Evolutionary conservation across 2,113 vertebrate genomes (phyloP).

Genomic region (Sapayoa aenigma): DNA sequence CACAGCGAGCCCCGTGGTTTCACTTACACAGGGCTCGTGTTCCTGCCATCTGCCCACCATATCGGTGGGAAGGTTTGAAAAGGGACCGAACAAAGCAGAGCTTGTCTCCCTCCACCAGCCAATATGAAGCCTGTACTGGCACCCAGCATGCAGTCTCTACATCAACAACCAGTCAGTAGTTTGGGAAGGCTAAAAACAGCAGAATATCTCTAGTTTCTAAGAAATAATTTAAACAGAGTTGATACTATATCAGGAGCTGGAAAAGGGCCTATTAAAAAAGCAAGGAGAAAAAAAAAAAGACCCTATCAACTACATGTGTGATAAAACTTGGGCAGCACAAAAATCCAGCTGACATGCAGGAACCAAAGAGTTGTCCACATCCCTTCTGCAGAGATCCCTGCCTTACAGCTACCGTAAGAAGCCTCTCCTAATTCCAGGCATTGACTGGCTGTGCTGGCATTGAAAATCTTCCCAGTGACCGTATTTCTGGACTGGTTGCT

Average conservation of each 20-base stretch:
- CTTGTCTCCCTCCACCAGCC: constrained; percentile 1
- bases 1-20: background rate
- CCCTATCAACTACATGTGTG: background rate
- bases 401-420: background rate
- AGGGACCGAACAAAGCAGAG: constrained; percentile 1
- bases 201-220: background rate
- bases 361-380: background rate
- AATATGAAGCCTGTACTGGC: background rate
- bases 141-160: constrained; percentile 35
- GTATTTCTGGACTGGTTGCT: background rate
- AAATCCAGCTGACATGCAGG: background rate
- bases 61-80: background rate
- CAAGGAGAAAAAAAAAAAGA: accelerated
- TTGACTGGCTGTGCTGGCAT: background rate
- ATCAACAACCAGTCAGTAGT: constrained; percentile 6
- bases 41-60: constrained; percentile 32
- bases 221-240: constrained; percentile 8
- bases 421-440: background rate
- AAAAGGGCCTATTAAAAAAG: background rate
- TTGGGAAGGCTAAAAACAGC: background rate
- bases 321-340: background rate
- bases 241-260: background rate
- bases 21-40: background rate
- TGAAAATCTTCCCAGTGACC: background rate
- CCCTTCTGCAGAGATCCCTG: background rate